Conservation (phyloP, 2,797 vertebrate genomes). For the Decapterus maruadsi region DNA sequence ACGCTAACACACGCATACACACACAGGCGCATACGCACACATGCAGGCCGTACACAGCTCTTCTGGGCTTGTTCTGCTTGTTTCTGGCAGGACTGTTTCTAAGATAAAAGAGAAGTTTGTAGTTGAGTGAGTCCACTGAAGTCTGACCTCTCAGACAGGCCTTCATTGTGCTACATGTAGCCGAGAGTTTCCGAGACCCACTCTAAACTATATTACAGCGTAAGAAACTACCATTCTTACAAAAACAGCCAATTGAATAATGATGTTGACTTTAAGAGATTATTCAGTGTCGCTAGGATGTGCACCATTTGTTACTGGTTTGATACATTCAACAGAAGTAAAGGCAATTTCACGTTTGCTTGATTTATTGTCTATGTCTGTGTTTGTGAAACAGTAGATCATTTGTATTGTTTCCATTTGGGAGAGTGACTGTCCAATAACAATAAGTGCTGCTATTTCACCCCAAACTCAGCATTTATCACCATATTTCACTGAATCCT, state of each 20-base stretch:
- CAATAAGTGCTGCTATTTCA: slow-evolving; percentile 46
- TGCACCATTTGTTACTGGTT: slow-evolving; percentile 32
- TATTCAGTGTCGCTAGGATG: slow-evolving; percentile 23
- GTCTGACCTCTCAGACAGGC: slow-evolving; percentile 50
- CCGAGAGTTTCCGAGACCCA: slow-evolving; percentile 32
- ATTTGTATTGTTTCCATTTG: slow-evolving; percentile 44
- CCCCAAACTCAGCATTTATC: slow-evolving; percentile 38
- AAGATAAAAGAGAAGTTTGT: slow-evolving; percentile 68
- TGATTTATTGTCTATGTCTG: slow-evolving; percentile 32
- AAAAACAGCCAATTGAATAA: slow-evolving; percentile 32
- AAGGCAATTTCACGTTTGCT: slow-evolving; percentile 28
- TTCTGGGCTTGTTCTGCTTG: slow-evolving; percentile 67
- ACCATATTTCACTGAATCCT: slow-evolving; percentile 41
- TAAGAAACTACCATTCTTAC: slow-evolving; percentile 17
- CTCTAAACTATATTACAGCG: slow-evolving; percentile 34
- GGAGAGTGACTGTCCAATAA: slow-evolving; percentile 46
- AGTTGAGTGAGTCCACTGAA: slow-evolving; percentile 55
- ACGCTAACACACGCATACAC: slow-evolving; percentile 38
- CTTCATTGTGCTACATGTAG: slow-evolving; percentile 48
- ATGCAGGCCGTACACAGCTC: slow-evolving; percentile 15
- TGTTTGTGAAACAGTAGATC: slow-evolving; percentile 53
- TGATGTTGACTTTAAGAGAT: slow-evolving; percentile 31
- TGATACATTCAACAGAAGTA: slow-evolving; percentile 30
- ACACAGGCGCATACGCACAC: slow-evolving; percentile 27
- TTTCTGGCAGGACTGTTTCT: slow-evolving; percentile 68